Percentiles rank a stretch among this genome's conserved stretches.
These are phyloP conservation scores for Picus viridis DNA, from an alignment of 2,797 vertebrate genomes.

Conservation along the genomic window DNA sequence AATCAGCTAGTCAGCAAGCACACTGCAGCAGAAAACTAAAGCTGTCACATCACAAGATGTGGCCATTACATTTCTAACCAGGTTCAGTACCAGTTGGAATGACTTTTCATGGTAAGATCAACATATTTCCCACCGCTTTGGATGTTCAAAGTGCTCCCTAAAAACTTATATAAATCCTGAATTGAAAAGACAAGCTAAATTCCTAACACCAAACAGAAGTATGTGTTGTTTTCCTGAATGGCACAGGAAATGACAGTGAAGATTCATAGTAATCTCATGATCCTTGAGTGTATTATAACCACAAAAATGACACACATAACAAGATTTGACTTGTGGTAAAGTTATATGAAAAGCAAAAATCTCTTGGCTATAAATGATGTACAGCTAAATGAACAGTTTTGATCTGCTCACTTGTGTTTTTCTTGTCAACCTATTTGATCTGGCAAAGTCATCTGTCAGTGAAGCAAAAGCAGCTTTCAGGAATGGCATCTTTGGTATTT, in stretches of 20 bases:
- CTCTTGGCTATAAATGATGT: conserved; percentile 18
- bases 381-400: conserved; percentile 51
- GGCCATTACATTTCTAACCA: not conserved
- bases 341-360: conserved; percentile 42
- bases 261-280: not conserved
- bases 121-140: not conserved
- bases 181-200: not conserved
- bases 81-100: not conserved
- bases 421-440: conserved; percentile 25
- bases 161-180: not conserved
- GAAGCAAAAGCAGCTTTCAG: conserved; percentile 46
- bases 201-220: conserved; percentile 3
- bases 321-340: conserved; percentile 44
- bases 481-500: conserved; percentile 71
- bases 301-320: not conserved
- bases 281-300: not conserved
- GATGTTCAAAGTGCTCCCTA: not conserved
- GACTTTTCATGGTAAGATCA: not conserved
- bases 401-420: conserved; percentile 37
- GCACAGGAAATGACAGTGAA: not conserved
- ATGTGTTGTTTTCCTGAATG: not conserved
- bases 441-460: conserved; percentile 28
- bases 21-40: not conserved
- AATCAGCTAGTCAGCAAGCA: not conserved
- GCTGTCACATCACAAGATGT: not conserved